Evolutionary conservation across 2,113 vertebrate species (phyloP), one percentile per base, ranked within the genome.

Genomic region (Tenrec ecaudatus): DNA sequence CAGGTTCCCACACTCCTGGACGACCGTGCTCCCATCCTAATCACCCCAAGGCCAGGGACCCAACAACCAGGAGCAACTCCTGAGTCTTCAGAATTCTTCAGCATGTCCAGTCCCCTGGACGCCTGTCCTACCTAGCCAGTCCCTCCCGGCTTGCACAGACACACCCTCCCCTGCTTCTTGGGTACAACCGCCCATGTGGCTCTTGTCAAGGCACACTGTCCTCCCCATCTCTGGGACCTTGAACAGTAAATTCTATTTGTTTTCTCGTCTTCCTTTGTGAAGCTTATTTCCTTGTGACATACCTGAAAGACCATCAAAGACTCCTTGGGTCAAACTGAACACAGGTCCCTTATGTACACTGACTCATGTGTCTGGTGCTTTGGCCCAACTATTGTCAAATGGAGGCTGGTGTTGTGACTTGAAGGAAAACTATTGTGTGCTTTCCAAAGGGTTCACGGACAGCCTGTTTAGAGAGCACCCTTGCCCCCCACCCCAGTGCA

Each of bases 311-410:
- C 69, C 16, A 71, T 71, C 69, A 33, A 19, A 71, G 69, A 71
- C 66, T 33, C 31, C n/a, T 6, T 53, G 47, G 47, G 47, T 33
- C 17, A 33, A 20, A 20, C 17, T 7, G 14, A 33, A 19, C 69
- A 71, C 69, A 71, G 17, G 17, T n/a, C n/a, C 69, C 68, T 82
- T 90, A 66, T 9, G 80, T 43, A 82, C 33, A 57, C 8, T 0
- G 25, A 90, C 93, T 92, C 47, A 68, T 91, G 92, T 75, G 89
- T 88, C 66, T 82, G 75, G 25, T 85, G 64, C 20, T 84, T 88
- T 58, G 22, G 77, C n/a, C 40, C n/a, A 92, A 22, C 53, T 53
- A 53, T 53, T 47, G 23, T 85, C 81, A 77, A 36, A 23, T 83
- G 81, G 36, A 86, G 75, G 40, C 40, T 89, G 93, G 66, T 38